These are phyloP conservation scores for Paraescarpia echinospica DNA, from an alignment of 1,140 invertebrate genomes.

Conservation along the genomic window DNA sequence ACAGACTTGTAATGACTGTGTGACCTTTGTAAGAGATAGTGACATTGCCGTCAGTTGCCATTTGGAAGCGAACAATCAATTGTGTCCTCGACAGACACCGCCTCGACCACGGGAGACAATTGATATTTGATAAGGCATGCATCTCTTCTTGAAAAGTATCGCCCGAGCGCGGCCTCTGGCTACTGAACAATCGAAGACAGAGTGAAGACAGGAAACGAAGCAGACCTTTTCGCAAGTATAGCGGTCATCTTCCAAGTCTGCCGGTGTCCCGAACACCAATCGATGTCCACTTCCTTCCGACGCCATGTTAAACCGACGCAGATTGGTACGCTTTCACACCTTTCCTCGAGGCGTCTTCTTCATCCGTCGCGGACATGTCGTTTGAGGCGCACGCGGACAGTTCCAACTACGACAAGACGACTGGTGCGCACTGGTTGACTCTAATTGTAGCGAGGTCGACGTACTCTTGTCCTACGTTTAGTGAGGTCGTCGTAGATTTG, in stretches of 20 bases:
- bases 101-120: neutral
- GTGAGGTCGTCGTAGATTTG: neutral
- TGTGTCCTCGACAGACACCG: neutral
- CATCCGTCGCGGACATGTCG: neutral
- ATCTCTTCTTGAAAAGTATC: neutral
- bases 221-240: neutral
- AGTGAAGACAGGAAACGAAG: neutral
- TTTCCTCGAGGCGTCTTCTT: slow-evolving; percentile 24
- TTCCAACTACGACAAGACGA: neutral
- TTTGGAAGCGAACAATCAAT: neutral
- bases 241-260: neutral
- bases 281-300: neutral
- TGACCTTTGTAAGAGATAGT: neutral
- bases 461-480: neutral
- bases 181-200: neutral
- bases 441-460: neutral
- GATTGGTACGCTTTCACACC: slow-evolving; percentile 8
- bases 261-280: neutral
- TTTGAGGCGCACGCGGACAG: neutral
- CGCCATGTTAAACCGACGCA: neutral
- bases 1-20: neutral
- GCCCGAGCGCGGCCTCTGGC: too few relatives aligned
- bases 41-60: neutral
- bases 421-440: neutral
- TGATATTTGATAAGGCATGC: neutral